A percentile compares a stretch with the other conserved stretches of the same genome.
These are phyloP conservation scores for Arge pagana DNA, from an alignment of 2,888 invertebrate genomes.

Conservation along the genomic window DNA sequence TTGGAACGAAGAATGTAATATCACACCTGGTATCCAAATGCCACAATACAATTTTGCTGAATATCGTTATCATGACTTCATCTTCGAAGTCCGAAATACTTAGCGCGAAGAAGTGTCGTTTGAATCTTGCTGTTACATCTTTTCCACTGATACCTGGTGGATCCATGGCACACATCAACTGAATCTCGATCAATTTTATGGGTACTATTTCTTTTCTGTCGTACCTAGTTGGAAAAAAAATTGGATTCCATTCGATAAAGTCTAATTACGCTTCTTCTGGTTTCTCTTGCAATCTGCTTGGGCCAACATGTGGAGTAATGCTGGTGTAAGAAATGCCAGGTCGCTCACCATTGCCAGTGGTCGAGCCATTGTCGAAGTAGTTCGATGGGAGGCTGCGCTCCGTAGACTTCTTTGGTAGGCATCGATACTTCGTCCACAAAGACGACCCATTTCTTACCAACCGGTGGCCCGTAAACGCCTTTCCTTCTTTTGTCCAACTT, in stretches of 20 bases:
- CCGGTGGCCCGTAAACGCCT: constrained; percentile 90
- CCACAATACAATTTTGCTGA: constrained; percentile 90
- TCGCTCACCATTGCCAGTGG: constrained; percentile 75
- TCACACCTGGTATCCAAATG: constrained; percentile 87
- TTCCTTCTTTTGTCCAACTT: constrained; percentile 91
- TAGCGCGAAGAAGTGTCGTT: constrained; percentile 83
- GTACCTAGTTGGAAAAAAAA: too few species aligned
- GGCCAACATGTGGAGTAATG: too few species aligned
- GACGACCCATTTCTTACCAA: constrained; percentile 85
- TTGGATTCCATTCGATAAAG: too few species aligned
- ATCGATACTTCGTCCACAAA: constrained; percentile 97
- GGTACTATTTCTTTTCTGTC: constrained; percentile 81
- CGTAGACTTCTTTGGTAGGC: constrained; percentile 87
- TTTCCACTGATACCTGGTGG: constrained; percentile 81
- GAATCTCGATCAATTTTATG: constrained; percentile 80
- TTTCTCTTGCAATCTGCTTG: too few species aligned
- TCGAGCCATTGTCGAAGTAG: constrained; percentile 89
- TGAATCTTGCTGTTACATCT: constrained; percentile 81
- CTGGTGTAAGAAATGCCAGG: too few species aligned
- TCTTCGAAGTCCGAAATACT: constrained; percentile 91
- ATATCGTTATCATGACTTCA: constrained; percentile 80
- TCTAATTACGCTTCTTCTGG: too few species aligned
- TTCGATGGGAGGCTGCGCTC: constrained; percentile 94
- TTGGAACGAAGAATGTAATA: too few species aligned
- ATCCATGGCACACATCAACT: constrained; percentile 80